These are phyloP conservation scores for Myodes glareolus DNA, from an alignment of 2,113 vertebrate genomes.

Conservation along the genomic window DNA sequence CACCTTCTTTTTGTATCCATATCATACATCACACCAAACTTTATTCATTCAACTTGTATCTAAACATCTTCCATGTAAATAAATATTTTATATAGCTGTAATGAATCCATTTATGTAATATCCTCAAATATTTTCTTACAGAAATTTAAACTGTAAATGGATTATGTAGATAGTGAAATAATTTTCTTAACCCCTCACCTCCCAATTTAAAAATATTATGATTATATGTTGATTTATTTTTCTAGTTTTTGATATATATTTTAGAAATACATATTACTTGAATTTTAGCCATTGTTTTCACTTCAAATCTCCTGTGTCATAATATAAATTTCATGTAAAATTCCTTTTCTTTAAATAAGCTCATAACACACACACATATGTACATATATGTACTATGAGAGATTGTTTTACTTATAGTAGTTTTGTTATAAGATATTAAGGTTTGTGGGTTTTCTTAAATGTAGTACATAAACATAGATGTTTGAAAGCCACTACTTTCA, in stretches of 20 bases:
- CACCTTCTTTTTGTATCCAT: neutral
- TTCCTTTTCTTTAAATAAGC: neutral
- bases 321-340: constrained; percentile 23
- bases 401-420: neutral
- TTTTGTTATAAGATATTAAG: neutral
- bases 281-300: neutral
- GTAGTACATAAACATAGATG: neutral
- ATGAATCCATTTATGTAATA: neutral
- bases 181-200: neutral
- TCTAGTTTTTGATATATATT: neutral
- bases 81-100: neutral
- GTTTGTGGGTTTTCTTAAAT: neutral
- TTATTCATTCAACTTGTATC: neutral
- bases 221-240: neutral
- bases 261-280: neutral
- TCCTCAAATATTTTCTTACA: neutral
- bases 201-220: neutral
- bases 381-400: neutral
- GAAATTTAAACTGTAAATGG: neutral
- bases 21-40: neutral
- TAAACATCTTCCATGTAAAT: neutral
- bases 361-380: neutral
- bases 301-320: neutral
- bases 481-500: neutral
- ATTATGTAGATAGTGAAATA: neutral